Base-by-base conservation (phyloP, 2,888 invertebrate genomes). In the Cerastis rubricosa region DNA sequence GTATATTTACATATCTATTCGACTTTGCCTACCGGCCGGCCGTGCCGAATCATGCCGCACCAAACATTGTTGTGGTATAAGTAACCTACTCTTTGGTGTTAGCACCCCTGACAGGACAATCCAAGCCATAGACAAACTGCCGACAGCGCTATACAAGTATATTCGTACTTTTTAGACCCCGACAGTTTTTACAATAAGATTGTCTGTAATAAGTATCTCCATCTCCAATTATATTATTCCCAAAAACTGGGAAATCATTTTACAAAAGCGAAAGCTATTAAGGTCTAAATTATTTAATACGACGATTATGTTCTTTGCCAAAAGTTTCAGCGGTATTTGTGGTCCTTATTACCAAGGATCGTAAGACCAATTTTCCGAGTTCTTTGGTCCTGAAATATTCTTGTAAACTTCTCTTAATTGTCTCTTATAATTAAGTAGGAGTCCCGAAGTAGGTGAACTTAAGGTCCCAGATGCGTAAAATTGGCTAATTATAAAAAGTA, bases 401-500 rank as follows among this genome's bases (percentile, higher is more conserved):
- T 89, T 83, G 89, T 83, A 74, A 80, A 85, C 78, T 76, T 85
- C 81, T 84, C 89, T 88, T 93, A 93, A 93, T 93, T 92, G 92
- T 92, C 91, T 92, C 90, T 91, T 89, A 90, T 92, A 93, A 93
- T 93, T 91, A 92, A 92, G 92, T 92, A 86, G 89, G 89, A 92
- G 90, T 91, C 90, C 75, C 83, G 86, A 92, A 91, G 90, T 90
- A 90, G 87, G 92, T 90, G 90, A 91, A 89, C 87, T 89, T 80
- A 81, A 80, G 89, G 88, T 84, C 87, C 88, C 92, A 92, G 93
- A 93, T 93, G 93, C 91, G 90, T 91, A 89, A 90, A 92, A 93
- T 93, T 90, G 90, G 89, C 87, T 91, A 90, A 92, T 92, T 92
- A 92, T 81, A 92, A 92, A 91, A 92, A 92, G 91, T 90, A 90